Conservation (phyloP, 2,113 vertebrate species). For the Porphyrio hochstetteri region DNA sequence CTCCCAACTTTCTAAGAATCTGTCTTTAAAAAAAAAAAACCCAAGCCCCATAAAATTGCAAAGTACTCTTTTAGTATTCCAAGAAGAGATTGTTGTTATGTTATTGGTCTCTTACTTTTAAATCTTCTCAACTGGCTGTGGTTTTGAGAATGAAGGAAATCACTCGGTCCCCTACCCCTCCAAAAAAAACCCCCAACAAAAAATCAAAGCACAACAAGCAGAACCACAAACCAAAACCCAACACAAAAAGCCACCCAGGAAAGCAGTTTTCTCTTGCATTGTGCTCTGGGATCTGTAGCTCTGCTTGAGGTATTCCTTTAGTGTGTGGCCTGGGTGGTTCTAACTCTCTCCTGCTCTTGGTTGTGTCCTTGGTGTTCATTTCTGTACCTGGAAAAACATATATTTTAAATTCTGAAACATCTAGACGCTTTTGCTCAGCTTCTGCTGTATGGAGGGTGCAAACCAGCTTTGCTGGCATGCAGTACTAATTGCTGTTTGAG, state of each 20-base stretch:
- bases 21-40: not conserved
- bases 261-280: not conserved
- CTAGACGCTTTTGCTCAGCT: not conserved
- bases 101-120: not conserved
- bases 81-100: not conserved
- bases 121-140: not conserved
- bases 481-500: not conserved
- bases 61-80: not conserved
- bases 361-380: not conserved
- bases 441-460: not conserved
- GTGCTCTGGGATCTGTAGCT: not conserved
- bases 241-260: not conserved
- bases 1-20: conserved; percentile 28
- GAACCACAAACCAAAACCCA: too few relatives aligned
- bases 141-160: not conserved
- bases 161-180: too few relatives aligned
- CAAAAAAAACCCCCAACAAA: too few relatives aligned
- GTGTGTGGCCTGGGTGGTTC: not conserved
- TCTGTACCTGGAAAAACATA: not conserved
- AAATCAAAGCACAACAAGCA: too few relatives aligned
- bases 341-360: not conserved
- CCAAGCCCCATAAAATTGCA: not conserved
- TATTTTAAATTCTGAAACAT: not conserved
- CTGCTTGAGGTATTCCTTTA: not conserved
- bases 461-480: not conserved